Base-by-base conservation (phyloP, 2,113 vertebrate genomes). In the Caranx melampygus region DNA sequence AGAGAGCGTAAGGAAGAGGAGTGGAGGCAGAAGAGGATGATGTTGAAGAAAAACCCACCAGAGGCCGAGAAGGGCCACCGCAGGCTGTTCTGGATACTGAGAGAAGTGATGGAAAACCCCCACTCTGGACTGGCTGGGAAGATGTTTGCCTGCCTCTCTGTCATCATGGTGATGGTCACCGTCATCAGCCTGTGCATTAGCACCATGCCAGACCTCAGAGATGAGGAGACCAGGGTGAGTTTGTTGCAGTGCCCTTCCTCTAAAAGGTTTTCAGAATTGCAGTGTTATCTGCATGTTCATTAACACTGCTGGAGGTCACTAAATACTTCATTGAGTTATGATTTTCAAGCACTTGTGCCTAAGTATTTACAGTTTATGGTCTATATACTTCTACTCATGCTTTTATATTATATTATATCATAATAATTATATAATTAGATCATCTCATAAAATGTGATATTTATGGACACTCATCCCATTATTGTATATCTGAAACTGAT, bases 121-220 rank as follows among this genome's bases (percentile, higher is more conserved):
- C 96, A 96, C 71, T 99, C 98, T 0, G 97, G 98, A 3, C 85
- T 97, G 54, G 96, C 96, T 0, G 97, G 97, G n/a, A 97, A 98
- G 93, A 91, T 95, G 72, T 99, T 99, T 13, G 97, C 98, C 66
- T 97, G 96, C 65, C 95, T 99, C 68, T 99, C 98, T 8, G 94
- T 99, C 58, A 81, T 97, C 80, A 98, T 99, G 81, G 97, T 99
- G 89, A 91, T 95, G 61, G 95, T 98, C 91, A 99, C 97, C 0
- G 97, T 98, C 0, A 81, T 99, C 90, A 99, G 97, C 92, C 94
- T 99, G 87, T 99, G 98, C 60, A 94, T 99, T 81, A 98, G 97
- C 95, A 99, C 97, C 83, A 97, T 99, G 97, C 97, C 98, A 0
- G 97, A 99, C 81, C 92, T 97, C 49, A 91, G 97, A 84, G 95